A percentile compares a stretch with the other conserved stretches of the same genome.
Conservation (phyloP, 2,113 vertebrate genomes). For the Leptocoma aspasia region DNA sequence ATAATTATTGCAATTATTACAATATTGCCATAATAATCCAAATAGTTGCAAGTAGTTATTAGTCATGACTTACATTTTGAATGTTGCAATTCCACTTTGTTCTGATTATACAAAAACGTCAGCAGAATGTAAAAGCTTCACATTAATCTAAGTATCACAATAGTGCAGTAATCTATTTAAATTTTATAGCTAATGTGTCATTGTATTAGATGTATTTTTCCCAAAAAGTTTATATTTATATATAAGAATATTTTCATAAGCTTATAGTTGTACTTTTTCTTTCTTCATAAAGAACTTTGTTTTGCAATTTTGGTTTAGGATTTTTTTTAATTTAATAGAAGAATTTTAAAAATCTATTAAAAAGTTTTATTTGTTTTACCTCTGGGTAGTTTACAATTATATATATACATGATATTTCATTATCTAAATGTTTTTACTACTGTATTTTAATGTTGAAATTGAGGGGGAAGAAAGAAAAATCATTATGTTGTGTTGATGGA, state of each 20-base stretch:
- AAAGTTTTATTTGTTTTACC: not conserved
- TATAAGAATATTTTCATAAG: not conserved
- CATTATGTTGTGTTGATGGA: not conserved
- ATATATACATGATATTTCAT: not conserved
- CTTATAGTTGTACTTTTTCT: not conserved
- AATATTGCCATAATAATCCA: not conserved
- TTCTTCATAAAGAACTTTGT: not conserved
- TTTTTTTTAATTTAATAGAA: not conserved
- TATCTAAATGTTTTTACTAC: not conserved
- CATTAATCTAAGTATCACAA: not conserved
- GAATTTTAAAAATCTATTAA: not conserved
- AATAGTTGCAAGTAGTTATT: not conserved
- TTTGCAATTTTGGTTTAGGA: accelerated
- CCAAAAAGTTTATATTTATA: not conserved
- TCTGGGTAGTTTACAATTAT: not conserved
- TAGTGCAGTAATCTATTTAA: not conserved
- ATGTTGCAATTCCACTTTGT: not conserved
- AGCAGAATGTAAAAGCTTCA: not conserved
- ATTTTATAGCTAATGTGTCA: not conserved
- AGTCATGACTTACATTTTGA: not conserved
- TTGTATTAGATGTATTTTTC: not conserved
- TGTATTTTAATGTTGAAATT: not conserved
- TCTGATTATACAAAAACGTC: not conserved
- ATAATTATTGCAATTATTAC: not conserved
- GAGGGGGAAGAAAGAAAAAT: not conserved